These are phyloP conservation scores for Hirudinaria manillensis DNA, from an alignment of 2,888 invertebrate genomes.

Conservation along the genomic window DNA sequence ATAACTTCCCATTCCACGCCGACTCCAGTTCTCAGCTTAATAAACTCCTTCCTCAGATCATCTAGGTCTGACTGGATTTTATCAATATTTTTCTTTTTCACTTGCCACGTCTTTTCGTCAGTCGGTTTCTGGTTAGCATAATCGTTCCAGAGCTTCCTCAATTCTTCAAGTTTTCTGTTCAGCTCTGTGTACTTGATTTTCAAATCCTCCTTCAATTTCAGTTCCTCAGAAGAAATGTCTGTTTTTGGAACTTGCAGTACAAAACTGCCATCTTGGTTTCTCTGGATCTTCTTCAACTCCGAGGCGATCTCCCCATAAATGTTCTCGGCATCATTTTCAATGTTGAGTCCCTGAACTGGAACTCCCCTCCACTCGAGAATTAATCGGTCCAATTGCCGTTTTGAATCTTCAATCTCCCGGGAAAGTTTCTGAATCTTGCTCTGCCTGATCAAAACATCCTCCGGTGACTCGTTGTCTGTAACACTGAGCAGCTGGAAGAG, in stretches of 20 bases:
- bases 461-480: not conserved
- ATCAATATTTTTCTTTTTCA: too few relatives aligned
- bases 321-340: constrained; percentile 9
- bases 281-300: constrained; percentile 5
- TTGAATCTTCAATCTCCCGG: not conserved
- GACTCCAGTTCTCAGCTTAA: not conserved
- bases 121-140: too few relatives aligned
- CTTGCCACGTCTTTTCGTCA: too few relatives aligned
- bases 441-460: not conserved
- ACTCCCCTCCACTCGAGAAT: constrained; percentile 8
- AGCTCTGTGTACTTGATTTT: too few relatives aligned
- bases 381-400: not conserved
- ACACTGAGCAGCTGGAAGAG: not conserved
- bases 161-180: too few relatives aligned
- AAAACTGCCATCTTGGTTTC: too few relatives aligned
- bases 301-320: not conserved
- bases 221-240: too few relatives aligned
- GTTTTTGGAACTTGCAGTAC: too few relatives aligned
- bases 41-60: not conserved
- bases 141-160: too few relatives aligned
- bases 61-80: not conserved
- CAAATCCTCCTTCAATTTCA: too few relatives aligned
- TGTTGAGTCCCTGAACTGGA: constrained; percentile 7
- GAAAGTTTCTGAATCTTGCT: constrained; percentile 15
- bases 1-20: constrained; percentile 2